Evolutionary conservation across 2,888 invertebrate species (phyloP), one percentile per base, ranked within the genome.

Genomic region (Crioceris asparagi): DNA sequence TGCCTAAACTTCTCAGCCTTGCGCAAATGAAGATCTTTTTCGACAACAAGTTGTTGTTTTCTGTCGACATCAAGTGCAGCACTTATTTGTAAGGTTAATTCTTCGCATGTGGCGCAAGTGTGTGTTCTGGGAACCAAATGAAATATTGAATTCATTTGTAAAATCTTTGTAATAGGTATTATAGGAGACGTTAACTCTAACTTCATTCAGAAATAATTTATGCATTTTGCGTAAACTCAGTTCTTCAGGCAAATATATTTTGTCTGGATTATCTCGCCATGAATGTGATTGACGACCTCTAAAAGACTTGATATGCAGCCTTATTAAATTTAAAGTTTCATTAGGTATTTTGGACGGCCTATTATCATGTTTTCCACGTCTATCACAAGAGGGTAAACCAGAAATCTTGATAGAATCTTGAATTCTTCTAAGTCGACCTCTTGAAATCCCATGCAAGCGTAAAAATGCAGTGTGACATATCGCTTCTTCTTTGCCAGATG

Each of bases 131-230:
- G 40, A 7, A 32, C 36, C 40, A 19, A 40, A 40, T 26, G 26
- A n/a, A 8, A 40, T 32, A 31, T 39, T 39, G 26, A 35, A 39
- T 17, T 39, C 35, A 30, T 35, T 39, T 29, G 3, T 39, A 23
- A 39, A 35, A 2, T 35, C 17, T 7, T 39, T 30, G 10, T 31
- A 39, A 32, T 30, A 36, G n/a, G 36, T 25, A 19, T 10, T 21
- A 17, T 39, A 39, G 4, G 39, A 35, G 12, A 35, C 35, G 14
- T 27, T 17, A 4, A 32, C 15, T 19, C n/a, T 19, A 4, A 19
- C 8, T 19, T 32, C 32, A 2, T 32, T 6, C 11, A 32, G 25
- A 23, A 37, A 25, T 15, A 32, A 16, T 30, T 37, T 37, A 15
- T 32, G 32, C 37, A 32, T 37, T 37, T 37, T 37, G 15, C 3